phyloP scores from a whole-genome alignment of 2,113 vertebrate species.

The Bos javanicus region DNA sequence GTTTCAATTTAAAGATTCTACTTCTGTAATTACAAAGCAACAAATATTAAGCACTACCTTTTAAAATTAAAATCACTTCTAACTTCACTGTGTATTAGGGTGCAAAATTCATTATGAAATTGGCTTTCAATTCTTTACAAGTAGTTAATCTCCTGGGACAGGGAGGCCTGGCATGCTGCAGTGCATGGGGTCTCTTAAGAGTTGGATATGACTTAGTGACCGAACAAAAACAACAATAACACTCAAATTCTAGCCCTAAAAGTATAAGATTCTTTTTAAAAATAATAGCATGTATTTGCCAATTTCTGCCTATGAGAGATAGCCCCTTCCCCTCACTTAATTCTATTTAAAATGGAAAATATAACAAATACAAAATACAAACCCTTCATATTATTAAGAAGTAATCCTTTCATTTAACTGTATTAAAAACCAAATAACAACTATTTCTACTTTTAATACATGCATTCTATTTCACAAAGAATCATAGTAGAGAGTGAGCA shows the following conservation, averaged over 20 bases:
- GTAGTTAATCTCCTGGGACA: neutral
- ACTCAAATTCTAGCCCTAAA: neutral
- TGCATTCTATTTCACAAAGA: neutral
- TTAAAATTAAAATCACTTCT: neutral
- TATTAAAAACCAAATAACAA: neutral
- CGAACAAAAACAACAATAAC: too few relatives aligned
- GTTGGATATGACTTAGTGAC: too few relatives aligned
- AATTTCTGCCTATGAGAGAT: neutral
- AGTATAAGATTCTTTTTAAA: neutral
- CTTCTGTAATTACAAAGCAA: neutral
- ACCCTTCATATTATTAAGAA: neutral
- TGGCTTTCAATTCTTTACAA: neutral
- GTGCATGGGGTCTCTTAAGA: too few relatives aligned
- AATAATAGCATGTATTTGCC: neutral
- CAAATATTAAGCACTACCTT: neutral
- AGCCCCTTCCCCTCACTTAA: neutral
- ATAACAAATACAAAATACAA: neutral
- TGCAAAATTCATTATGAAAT: neutral
- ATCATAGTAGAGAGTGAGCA: neutral
- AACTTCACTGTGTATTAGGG: neutral
- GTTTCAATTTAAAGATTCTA: slow-evolving; percentile 2
- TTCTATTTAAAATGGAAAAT: neutral
- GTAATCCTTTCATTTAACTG: neutral
- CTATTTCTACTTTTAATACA: neutral
- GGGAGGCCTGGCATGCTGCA: too few relatives aligned